Base-by-base conservation (phyloP, 1,140 invertebrate genomes). In the Drosophila mauritiana region DNA sequence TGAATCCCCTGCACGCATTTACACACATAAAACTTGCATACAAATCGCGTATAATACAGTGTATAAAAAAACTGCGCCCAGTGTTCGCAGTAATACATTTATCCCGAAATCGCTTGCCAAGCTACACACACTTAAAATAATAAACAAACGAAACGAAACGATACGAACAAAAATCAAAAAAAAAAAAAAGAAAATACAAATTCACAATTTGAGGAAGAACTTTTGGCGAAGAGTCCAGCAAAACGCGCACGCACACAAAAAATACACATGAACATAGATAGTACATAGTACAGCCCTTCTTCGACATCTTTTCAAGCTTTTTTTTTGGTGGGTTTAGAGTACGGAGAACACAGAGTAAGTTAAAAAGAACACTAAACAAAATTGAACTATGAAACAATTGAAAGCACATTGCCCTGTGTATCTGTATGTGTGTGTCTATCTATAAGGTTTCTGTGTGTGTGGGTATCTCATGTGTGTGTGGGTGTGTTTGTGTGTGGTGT, bases 311-410 rank as follows among this genome's bases (percentile, higher is more conserved):
- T 40, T 62, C 31, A 20, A 15, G 31, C n/a, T 59, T 20, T 22
- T 20, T 22, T 17, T 34, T 46, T 27, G 2, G 51, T 31, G 12
- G 39, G n/a, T 7, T 37, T 46, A 31, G 31, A 61, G 55, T 48
- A 43, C 53, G 64, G 46, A 58, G 57, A 65, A 56, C 51, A 54
- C 31, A 55, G 31, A 20, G 49, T 36, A 59, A 42, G 40, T 49
- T 48, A 75, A 72, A 52, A 68, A 61, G 62, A 67, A 62, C 27
- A 58, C 64, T 82, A 69, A 65, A 73, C 59, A 69, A 78, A 81
- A 74, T 69, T 79, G 61, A 86, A 72, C 78, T 82, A 88, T 46
- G 55, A 82, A 76, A 76, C 73, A 75, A 70, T 78, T 81, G 61
- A 72, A 85, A 85, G 69, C 83, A 86, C 80, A 80, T 65, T 78